A percentile compares a stretch with the other conserved stretches of the same genome.
phyloP scores from a whole-genome alignment of 1,140 invertebrate species.

The Apolygus lucorum region DNA sequence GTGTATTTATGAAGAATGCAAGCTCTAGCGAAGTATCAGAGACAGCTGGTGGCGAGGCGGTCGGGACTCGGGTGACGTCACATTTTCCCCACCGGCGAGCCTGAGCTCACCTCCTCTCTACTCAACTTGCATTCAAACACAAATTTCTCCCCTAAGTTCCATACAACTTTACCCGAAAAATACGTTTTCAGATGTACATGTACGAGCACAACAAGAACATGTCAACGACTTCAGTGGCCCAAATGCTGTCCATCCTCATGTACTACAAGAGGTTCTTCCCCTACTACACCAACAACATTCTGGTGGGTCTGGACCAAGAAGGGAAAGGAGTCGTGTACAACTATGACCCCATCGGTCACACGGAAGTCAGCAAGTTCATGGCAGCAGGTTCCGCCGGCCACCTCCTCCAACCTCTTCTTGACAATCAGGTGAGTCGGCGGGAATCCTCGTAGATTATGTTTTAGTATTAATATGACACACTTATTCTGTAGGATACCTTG shows the following conservation, averaged over 20 bases:
- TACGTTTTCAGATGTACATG: conserved; percentile 70
- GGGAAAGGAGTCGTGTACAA: conserved; percentile 91
- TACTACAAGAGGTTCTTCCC: conserved; percentile 98
- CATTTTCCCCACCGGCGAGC: no score
- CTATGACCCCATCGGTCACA: conserved; percentile 95
- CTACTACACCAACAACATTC: conserved; percentile 91
- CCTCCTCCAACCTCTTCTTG: conserved; percentile 72
- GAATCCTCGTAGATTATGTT: no score
- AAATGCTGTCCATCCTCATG: conserved; percentile 91
- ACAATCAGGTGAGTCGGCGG: conserved; percentile 77
- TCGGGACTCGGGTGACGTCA: no score
- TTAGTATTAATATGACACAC: no score
- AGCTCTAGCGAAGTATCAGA: no score
- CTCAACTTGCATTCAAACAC: no score
- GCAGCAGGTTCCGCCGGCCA: conserved; percentile 77
- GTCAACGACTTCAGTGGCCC: conserved; percentile 83
- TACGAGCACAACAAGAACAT: conserved; percentile 93
- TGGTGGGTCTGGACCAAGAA: conserved; percentile 78
- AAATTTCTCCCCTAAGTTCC: not conserved
- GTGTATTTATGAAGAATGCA: no score
- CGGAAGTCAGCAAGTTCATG: conserved; percentile 66
- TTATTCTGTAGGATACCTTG: no score
- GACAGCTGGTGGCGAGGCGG: no score
- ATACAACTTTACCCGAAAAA: not conserved
- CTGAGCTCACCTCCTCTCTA: no score